These are phyloP conservation scores for Alviniconcha strummeri DNA, from an alignment of 2,888 invertebrate species.

Conservation along the genomic window DNA sequence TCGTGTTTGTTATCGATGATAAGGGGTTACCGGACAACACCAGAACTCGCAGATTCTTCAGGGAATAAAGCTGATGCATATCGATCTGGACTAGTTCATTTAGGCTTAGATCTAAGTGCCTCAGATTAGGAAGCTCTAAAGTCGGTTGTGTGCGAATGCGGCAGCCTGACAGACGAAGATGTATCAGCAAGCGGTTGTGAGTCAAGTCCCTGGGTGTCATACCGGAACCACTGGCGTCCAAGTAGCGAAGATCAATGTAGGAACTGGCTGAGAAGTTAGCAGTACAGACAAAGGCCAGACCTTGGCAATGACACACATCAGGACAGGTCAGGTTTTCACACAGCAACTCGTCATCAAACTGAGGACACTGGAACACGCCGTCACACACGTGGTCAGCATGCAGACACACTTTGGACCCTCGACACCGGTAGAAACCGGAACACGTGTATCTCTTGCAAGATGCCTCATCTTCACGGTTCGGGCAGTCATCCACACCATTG, in stretches of 20 bases:
- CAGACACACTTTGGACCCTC: neutral
- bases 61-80: neutral
- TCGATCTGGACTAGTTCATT: constrained; percentile 1
- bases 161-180: neutral
- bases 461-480: neutral
- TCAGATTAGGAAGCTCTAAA: neutral
- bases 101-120: constrained; percentile 5
- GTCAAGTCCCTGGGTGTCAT: neutral
- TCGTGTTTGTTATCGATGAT: neutral
- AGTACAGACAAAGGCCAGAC: neutral
- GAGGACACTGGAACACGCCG: constrained; percentile 13
- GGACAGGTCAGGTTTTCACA: constrained; percentile 16
- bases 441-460: neutral
- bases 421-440: constrained; percentile 7
- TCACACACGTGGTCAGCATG: constrained; percentile 16
- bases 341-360: constrained; percentile 11
- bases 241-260: neutral
- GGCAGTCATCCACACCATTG: constrained; percentile 13
- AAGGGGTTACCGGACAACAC: constrained; percentile 1
- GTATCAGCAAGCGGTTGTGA: neutral
- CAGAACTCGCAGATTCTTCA: constrained; percentile 6
- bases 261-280: neutral
- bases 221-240: neutral
- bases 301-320: neutral
- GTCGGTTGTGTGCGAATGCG: neutral